A percentile compares a stretch with the other conserved stretches of the same genome.
Evolutionary conservation across 2,113 vertebrate species (phyloP).

Genomic region (Lophotis ruficrista): DNA sequence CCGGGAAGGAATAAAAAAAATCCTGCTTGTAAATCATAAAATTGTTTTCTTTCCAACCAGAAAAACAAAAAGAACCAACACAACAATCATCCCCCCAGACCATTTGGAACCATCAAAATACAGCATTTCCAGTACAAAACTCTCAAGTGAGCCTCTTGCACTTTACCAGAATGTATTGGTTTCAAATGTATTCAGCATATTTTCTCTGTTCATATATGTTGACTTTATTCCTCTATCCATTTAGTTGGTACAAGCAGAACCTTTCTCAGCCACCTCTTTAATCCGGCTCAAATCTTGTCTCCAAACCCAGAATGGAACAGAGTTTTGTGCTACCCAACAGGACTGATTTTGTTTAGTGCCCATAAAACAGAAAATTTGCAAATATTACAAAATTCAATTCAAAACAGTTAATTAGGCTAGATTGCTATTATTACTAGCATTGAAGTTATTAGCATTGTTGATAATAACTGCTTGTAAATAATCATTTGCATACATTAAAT

Average conservation of each 20-base stretch:
- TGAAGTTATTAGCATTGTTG: slow-evolving; percentile 23
- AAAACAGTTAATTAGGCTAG: slow-evolving; percentile 30
- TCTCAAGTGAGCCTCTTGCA: neutral
- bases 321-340: neutral
- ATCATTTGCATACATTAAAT: slow-evolving; percentile 37
- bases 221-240: neutral
- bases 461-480: slow-evolving; percentile 44
- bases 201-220: too few species aligned
- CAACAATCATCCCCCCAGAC: neutral
- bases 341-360: neutral
- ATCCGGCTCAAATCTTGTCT: neutral
- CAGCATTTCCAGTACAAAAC: neutral
- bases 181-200: too few species aligned
- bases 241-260: neutral
- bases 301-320: neutral
- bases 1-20: neutral
- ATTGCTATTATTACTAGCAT: slow-evolving; percentile 4
- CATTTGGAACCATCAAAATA: neutral
- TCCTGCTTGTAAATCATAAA: neutral
- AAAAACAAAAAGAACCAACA: neutral
- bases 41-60: neutral
- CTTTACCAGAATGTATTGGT: neutral
- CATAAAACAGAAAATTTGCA: neutral
- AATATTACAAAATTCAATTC: slow-evolving; percentile 36
- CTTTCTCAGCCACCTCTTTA: neutral